phyloP scores from a whole-genome alignment of 2,113 vertebrate species.

The Scalopus aquaticus region DNA sequence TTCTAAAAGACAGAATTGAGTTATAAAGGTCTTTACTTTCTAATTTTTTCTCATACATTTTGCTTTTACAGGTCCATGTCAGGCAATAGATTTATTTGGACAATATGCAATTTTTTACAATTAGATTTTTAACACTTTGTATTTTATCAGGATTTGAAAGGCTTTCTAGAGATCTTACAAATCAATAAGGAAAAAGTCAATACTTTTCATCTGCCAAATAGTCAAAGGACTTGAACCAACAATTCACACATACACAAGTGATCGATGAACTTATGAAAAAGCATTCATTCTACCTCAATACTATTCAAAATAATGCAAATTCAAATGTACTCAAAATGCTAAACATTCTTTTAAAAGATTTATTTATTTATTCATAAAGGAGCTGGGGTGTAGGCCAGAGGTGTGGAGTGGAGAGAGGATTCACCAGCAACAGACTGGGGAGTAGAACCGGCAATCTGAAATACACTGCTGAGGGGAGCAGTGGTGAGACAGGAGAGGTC shows the following conservation, averaged over 20 bases:
- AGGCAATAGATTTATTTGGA: not conserved
- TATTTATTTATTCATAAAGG: too few relatives aligned
- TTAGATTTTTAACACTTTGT: not conserved
- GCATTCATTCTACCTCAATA: not conserved
- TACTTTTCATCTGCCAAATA: not conserved
- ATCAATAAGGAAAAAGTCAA: not conserved
- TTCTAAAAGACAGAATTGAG: not conserved
- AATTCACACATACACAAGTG: not conserved
- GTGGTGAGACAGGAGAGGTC: too few relatives aligned
- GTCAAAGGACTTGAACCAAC: not conserved
- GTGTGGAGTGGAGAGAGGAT: too few relatives aligned
- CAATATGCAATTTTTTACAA: not conserved
- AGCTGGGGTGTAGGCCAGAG: too few relatives aligned
- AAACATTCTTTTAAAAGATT: not conserved
- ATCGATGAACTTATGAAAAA: not conserved
- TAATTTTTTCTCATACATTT: not conserved
- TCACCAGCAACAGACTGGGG: too few relatives aligned
- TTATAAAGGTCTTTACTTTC: not conserved
- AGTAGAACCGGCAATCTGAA: too few relatives aligned
- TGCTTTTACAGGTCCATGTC: not conserved
- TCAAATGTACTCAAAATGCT: not conserved
- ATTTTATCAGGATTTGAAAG: not conserved
- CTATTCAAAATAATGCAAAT: not conserved
- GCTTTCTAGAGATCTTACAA: not conserved
- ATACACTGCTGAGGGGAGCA: too few relatives aligned